These are phyloP conservation scores for Sciurus niger DNA, from an alignment of 2,113 vertebrate species.

Conservation along the genomic window DNA sequence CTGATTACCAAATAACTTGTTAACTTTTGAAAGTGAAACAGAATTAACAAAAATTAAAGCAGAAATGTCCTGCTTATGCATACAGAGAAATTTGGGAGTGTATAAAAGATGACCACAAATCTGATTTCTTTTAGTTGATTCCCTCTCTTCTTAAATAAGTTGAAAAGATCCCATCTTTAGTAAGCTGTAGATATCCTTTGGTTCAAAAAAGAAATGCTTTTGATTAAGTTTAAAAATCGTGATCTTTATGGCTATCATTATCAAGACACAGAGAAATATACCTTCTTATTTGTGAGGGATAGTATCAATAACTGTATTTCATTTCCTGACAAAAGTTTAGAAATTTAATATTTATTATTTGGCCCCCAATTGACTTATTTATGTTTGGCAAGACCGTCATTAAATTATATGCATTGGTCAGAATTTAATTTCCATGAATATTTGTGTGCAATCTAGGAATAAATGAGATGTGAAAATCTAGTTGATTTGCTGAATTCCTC, in stretches of 20 bases:
- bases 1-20: not conserved
- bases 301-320: not conserved
- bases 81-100: not conserved
- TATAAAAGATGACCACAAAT: not conserved
- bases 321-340: not conserved
- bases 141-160: constrained; percentile 37
- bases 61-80: not conserved
- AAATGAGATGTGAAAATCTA: not conserved
- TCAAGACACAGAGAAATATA: not conserved
- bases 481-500: constrained; percentile 31
- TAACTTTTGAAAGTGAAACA: constrained; percentile 61
- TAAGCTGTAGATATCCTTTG: not conserved
- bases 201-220: constrained; percentile 2
- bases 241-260: constrained; percentile 14
- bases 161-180: constrained; percentile 38
- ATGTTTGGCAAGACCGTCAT: not conserved
- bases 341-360: constrained; percentile 33
- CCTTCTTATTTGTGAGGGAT: not conserved
- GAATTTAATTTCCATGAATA: constrained; percentile 48
- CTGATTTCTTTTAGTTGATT: constrained; percentile 36
- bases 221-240: not conserved
- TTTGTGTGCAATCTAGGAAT: not conserved
- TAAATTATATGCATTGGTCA: not conserved
- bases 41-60: not conserved
- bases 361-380: not conserved